Percentiles rank a stretch among this genome's conserved stretches.
phyloP scores from a whole-genome alignment of 2,888 invertebrate genomes.

The Camptogramma bilineatum region DNA sequence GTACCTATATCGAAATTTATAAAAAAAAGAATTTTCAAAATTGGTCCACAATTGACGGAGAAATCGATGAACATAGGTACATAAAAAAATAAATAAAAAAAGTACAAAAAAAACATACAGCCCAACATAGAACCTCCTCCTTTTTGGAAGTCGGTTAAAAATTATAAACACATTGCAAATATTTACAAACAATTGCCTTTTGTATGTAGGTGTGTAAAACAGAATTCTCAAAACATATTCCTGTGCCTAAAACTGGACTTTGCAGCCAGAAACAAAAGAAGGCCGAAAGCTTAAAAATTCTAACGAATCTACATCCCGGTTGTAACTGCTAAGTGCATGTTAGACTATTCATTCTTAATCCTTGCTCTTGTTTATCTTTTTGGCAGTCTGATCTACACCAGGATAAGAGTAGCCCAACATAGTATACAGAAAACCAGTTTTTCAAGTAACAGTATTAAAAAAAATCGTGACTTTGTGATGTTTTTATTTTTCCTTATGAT shows the following conservation, averaged over 20 bases:
- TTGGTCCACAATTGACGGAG: too few relatives aligned
- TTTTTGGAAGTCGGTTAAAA: too few relatives aligned
- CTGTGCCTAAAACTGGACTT: slow-evolving; percentile 8
- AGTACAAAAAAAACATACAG: too few relatives aligned
- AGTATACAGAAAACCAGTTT: slow-evolving; percentile 6
- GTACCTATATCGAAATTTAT: too few relatives aligned
- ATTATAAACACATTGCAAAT: too few relatives aligned
- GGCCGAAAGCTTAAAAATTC: slow-evolving; percentile 54
- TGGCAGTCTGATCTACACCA: slow-evolving; percentile 68
- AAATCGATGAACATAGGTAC: too few relatives aligned
- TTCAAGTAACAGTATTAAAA: neutral
- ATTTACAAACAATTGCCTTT: too few relatives aligned
- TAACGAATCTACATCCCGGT: slow-evolving; percentile 64
- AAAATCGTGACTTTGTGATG: neutral
- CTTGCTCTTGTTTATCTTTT: slow-evolving; percentile 70
- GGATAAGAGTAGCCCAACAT: slow-evolving; percentile 22
- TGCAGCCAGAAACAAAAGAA: slow-evolving; percentile 24
- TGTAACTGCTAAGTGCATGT: slow-evolving; percentile 67
- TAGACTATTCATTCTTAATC: slow-evolving; percentile 78
- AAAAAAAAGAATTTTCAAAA: too few relatives aligned
- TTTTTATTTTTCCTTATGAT: too few relatives aligned
- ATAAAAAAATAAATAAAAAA: too few relatives aligned
- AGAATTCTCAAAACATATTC: neutral
- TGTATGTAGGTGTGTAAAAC: too few relatives aligned
- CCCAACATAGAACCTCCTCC: too few relatives aligned